Base-by-base conservation (phyloP, 2,888 invertebrate genomes). In the Cenopis cana region DNA sequence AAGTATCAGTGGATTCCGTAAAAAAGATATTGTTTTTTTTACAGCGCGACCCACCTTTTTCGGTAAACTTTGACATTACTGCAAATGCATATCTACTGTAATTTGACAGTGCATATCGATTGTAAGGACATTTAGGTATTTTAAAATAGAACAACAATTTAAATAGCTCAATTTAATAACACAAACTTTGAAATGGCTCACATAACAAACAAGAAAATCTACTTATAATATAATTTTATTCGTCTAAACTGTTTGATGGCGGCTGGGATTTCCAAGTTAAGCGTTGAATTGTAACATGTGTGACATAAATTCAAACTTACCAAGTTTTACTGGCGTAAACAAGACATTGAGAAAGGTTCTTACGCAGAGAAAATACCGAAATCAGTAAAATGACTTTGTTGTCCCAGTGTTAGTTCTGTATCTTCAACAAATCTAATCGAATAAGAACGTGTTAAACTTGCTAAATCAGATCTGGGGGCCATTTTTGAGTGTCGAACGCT, bases 281-380 rank as follows among this genome's bases (percentile, higher is more conserved):
- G 33, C 55, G 68, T 62, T 69, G 49, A 67, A 60, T 54, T 60
- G 66, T 71, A 50, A 46, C 67, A 71, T 49, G 61, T 71, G 66
- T 56, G 60, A 61, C 66, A 67, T 71, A 71, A 71, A 71, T 71
- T 60, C 60, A 49, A 61, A 71, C 55, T 67, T 60, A 49, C 67
- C 59, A 55, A 61, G 61, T 66, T 69, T 55, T 59, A 55, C 55
- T 29, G 66, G 61, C 61, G 67, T 56, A 67, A 67, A 71, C 65
- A 66, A 60, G 70, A 54, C 71, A 50, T 61, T 56, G 60, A 41
- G 66, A 61, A 71, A 60, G 67, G 71, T 61, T 67, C 24, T 36
- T n/a, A 14, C 20, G 57, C 17, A 54, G 54, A 12, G 17, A 2
- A 17, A 33, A 36, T 49, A 3, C 36, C 12, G 11, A 29, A 20